Conservation (phyloP, 1,140 invertebrate species). For the Zaprionus africanus region DNA sequence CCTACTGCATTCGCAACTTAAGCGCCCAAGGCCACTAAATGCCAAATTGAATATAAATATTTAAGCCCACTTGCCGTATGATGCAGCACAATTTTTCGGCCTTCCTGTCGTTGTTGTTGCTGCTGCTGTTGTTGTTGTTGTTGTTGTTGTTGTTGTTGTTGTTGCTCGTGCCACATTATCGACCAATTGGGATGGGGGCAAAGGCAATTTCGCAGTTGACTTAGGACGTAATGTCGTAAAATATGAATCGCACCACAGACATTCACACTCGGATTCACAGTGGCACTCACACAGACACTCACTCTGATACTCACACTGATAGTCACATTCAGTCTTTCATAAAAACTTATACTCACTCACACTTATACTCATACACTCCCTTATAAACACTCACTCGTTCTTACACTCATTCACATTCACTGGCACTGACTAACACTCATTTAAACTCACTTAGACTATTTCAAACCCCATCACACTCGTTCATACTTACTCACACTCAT, state of each 20-base stretch:
- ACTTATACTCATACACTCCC: background rate
- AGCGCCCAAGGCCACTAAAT: conserved; percentile 59
- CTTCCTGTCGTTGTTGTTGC: background rate
- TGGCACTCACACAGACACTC: conserved; percentile 7
- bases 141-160: background rate
- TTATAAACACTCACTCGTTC: background rate
- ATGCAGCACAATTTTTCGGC: conserved; percentile 62
- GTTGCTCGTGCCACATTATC: conserved; percentile 40
- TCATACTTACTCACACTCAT: too few species aligned
- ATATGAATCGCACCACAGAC: conserved; percentile 55
- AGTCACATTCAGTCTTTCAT: background rate
- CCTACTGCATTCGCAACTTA: conserved; percentile 39
- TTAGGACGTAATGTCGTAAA: conserved; percentile 72
- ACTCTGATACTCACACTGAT: conserved; percentile 6
- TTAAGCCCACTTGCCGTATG: conserved; percentile 53
- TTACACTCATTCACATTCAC: background rate
- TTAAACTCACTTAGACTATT: too few species aligned
- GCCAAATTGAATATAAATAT: conserved; percentile 80
- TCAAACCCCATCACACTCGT: too few species aligned
- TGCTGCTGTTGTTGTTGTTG: background rate
- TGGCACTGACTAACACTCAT: too few species aligned
- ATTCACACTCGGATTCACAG: background rate
- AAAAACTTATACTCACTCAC: background rate
- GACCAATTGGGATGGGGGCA: conserved; percentile 50
- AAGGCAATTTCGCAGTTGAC: conserved; percentile 73